Evolutionary conservation across 2,888 invertebrate genomes (phyloP).

Genomic region (Frankliniella intonsa): DNA sequence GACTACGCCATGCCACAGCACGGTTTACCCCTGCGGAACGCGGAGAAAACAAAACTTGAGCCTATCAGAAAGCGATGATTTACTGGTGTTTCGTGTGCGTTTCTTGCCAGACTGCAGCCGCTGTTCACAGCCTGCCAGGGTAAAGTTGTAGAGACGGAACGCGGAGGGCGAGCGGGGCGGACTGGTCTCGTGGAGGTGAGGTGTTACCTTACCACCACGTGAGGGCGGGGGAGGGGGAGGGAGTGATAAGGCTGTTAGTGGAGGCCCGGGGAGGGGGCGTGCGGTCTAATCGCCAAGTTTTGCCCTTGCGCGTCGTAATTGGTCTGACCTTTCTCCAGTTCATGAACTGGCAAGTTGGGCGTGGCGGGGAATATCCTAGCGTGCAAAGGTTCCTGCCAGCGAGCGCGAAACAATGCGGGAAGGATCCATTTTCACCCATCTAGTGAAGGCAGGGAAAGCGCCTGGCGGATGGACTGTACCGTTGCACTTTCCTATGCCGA

Average conservation of each 20-base stretch:
- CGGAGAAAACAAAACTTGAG: conserved; percentile 22
- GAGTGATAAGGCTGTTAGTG: neutral
- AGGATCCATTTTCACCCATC: too few species aligned
- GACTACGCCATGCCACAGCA: neutral
- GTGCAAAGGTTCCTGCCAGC: too few species aligned
- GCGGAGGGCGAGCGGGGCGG: too few species aligned
- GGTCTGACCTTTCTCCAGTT: neutral
- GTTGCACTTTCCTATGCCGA: too few species aligned
- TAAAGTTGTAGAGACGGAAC: too few species aligned
- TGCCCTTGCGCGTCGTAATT: conserved; percentile 6
- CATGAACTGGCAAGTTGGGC: neutral
- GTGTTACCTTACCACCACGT: too few species aligned
- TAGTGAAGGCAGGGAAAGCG: too few species aligned
- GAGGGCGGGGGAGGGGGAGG: too few species aligned
- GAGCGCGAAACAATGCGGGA: too few species aligned
- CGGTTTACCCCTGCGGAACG: neutral
- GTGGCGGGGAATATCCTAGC: neutral
- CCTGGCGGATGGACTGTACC: too few species aligned
- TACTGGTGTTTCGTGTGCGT: conserved; percentile 13
- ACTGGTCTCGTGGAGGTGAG: too few species aligned
- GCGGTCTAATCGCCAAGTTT: conserved; percentile 11
- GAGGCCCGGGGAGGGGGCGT: neutral
- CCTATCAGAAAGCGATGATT: conserved; percentile 10
- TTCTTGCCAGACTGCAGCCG: conserved; percentile 1
- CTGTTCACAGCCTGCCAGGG: too few species aligned